Evolutionary conservation across 1,140 invertebrate species (phyloP), one percentile per base, ranked within the genome.

Genomic region (Drosophila ananassae): DNA sequence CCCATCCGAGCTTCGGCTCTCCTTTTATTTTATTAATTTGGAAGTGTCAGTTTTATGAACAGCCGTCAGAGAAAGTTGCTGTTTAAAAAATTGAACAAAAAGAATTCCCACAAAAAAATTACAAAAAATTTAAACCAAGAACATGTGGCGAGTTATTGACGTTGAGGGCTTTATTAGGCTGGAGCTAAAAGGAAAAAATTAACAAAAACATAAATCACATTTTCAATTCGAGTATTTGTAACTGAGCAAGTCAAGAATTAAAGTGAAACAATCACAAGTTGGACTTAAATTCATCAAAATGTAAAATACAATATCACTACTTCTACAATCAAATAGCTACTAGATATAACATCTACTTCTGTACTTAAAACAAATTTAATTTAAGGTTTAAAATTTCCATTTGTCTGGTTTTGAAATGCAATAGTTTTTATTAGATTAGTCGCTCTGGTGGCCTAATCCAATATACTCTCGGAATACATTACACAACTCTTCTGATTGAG

Each of bases 81-180:
- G 50, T 8, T 28, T 7, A 24, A 37, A 39, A 34, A 32, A 63
- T 57, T 41, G n/a, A n/a, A 10, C n/a, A 13, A 37, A n/a, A 12
- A 25, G 46, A 50, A 52, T 46, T 64, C 51, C 50, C 58, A 5
- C 53, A 55, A 48, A 30, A 57, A 24, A 5, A 28, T n/a, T 9
- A 50, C 22, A n/a, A 12, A 52, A 74, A 57, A 28, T 28, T 28
- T 63, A 56, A 48, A 72, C 51, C 58, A 57, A 24, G 9, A 47
- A 58, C 73, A 77, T 79, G 78, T 60, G 73, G 73, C 74, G 67
- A 34, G 71, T 68, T 73, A 71, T 74, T 66, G 66, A 56, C 66
- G 57, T 87, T 80, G 77, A 85, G 74, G 56, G 34, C 81, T 84
- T 85, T 85, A 85, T 84, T 85, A 80, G 81, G 61, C 66, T 24